Evolutionary conservation across 2,888 invertebrate species (phyloP), one percentile per base, ranked within the genome.

Genomic region (Pristionchus fissidentatus): DNA sequence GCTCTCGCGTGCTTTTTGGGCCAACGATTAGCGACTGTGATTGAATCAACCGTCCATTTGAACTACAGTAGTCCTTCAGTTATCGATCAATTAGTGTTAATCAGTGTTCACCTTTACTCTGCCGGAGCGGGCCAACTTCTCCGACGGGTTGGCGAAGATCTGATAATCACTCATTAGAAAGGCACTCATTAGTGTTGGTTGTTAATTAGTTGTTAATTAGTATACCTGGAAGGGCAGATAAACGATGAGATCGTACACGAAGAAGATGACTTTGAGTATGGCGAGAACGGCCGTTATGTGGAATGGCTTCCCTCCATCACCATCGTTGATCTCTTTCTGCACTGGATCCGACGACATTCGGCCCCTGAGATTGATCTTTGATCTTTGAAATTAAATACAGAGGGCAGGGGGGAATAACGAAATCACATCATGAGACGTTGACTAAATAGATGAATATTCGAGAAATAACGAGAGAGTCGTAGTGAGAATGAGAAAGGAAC

Each of bases 111-210:
- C 91, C 88, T 91, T 91, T 32, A 87, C 84, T 73, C 89, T 84
- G 15, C 85, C 84, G 1, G 91, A 91, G 13, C 81, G 85, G 60
- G 90, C 89, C 10, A 88, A 83, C 84, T 90, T 91, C 75, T 89
- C 87, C 15, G 88, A 89, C 3, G 92, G 92, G 82, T 91, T 90
- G 35, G 91, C 91, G 84, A 91, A 91, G 43, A 91, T 89, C 87
- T 91, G 62, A 38, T 43, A 10, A 1, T 1, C 2, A 60, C 1
- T 13, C 13, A 13, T 1, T 57, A n/a, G 5, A 13, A n/a, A 41
- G 19, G 19, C 49, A 32, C 35, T 70, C 3, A 41, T 13, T 38
- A 3, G 0, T 38, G 15, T 5, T 29, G 10, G 7, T 55, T 62
- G 62, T 29, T 62, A 29, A 62, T 19, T 73, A 3, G n/a, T n/a